These are phyloP conservation scores for Nemapogon koenigi DNA, from an alignment of 2,888 invertebrate genomes.

Conservation along the genomic window DNA sequence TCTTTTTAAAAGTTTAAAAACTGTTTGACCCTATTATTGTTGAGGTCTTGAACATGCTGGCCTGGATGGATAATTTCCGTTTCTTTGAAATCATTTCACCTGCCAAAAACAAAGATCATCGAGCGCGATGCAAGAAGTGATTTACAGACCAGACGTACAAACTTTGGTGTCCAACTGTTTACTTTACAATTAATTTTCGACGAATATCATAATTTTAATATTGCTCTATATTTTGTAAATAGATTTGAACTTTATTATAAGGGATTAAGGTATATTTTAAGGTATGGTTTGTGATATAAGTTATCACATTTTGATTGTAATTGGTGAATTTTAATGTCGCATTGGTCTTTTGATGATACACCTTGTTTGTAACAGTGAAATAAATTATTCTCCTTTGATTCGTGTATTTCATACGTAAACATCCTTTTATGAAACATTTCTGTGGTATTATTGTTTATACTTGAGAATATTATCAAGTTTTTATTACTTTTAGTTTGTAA, in stretches of 20 bases:
- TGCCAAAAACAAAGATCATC: neutral
- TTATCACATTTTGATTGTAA: neutral
- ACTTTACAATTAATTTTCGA: constrained; percentile 6
- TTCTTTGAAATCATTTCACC: too few relatives aligned
- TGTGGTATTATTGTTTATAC: constrained; percentile 7
- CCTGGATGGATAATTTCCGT: too few relatives aligned
- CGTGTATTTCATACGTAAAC: constrained; percentile 3
- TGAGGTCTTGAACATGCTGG: too few relatives aligned
- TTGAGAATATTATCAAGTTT: too few relatives aligned
- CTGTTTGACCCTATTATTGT: too few relatives aligned
- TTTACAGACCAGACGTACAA: neutral
- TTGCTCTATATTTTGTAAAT: too few relatives aligned
- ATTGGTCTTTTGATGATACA: constrained; percentile 20
- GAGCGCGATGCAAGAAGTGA: neutral
- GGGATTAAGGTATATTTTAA: constrained; percentile 16
- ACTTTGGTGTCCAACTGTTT: neutral
- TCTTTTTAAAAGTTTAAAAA: too few relatives aligned
- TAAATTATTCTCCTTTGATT: constrained; percentile 7
- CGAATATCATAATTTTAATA: constrained; percentile 7
- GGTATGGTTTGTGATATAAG: neutral
- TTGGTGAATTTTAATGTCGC: constrained; percentile 19
- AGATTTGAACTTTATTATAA: neutral
- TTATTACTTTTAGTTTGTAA: too few relatives aligned
- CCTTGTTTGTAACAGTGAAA: constrained; percentile 18
- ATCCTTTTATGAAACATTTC: constrained; percentile 3